These are phyloP conservation scores for Atherinomorus stipes DNA, from an alignment of 2,113 vertebrate species.

Conservation along the genomic window DNA sequence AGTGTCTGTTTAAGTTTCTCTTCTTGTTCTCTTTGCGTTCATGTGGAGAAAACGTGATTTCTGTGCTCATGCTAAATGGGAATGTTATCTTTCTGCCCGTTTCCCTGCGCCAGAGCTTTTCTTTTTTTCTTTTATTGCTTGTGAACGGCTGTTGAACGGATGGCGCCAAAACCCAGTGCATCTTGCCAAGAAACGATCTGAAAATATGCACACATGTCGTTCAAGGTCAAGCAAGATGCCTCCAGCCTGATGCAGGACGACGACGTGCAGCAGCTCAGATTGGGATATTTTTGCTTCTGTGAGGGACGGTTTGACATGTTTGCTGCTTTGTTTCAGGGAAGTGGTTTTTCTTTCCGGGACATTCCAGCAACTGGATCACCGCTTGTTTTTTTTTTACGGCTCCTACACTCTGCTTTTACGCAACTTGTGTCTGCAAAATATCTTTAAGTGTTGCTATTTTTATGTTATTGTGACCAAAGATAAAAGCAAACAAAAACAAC, in stretches of 20 bases:
- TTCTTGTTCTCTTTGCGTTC: conserved; percentile 16
- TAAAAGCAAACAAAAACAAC: too few relatives aligned
- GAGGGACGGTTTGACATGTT: conserved; percentile 15
- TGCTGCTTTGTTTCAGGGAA: neutral
- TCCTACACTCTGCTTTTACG: too few relatives aligned
- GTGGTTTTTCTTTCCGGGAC: neutral
- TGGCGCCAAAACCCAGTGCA: conserved; percentile 50
- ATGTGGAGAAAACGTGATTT: conserved; percentile 49
- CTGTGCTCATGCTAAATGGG: conserved; percentile 53
- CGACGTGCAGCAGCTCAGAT: conserved; percentile 15
- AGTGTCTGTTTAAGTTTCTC: conserved; percentile 49
- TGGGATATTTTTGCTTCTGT: neutral
- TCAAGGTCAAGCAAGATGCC: conserved; percentile 48
- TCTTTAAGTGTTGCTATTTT: too few relatives aligned
- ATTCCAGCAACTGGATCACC: too few relatives aligned
- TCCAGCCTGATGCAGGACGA: conserved; percentile 19
- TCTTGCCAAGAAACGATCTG: conserved; percentile 55
- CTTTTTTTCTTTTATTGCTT: neutral
- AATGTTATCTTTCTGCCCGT: conserved; percentile 40
- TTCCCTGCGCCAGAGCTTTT: too few relatives aligned
- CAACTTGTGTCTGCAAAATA: too few relatives aligned
- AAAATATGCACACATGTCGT: conserved; percentile 69
- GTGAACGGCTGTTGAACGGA: conserved; percentile 48
- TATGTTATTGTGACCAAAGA: too few relatives aligned
- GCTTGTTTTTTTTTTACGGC: too few relatives aligned